Base-by-base conservation (phyloP, 2,888 invertebrate genomes). In the Ypsolopha scabrella region DNA sequence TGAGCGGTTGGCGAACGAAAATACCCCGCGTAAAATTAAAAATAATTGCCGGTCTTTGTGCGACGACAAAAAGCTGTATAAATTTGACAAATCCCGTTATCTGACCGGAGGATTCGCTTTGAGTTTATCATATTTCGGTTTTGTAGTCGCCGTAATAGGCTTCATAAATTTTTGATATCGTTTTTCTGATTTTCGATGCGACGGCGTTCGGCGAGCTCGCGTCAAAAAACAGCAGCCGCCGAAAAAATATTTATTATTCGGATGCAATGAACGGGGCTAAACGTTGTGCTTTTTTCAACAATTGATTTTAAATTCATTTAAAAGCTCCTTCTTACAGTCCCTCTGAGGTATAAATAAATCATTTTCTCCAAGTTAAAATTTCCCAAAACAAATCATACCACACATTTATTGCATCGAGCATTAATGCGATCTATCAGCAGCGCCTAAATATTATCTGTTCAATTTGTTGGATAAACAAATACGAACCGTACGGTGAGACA, bases 101-200 rank as follows among this genome's bases (percentile, higher is more conserved):
- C 63, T 60, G 61, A 59, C 54, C 59, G 57, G 60, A 58, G 62
- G 51, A 61, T 61, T 50, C 60, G 54, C 56, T 57, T 48, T 56
- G 64, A 64, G 69, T 72, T 75, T 71, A 75, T 77, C 70, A 67
- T 75, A 79, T 81, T 74, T 65, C 69, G 63, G 68, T 74, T 82
- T 76, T 74, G 65, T 64, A 62, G 62, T 58, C 65, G 54, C 72
- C 72, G 68, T 82, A 81, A 82, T 80, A 77, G 79, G 73, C 64
- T 68, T 75, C 79, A 80, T 81, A 83, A 75, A 83, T 80, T 77
- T 75, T 75, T 77, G 75, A 80, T 80, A 75, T 67, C 65, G 68
- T 72, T 74, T 73, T 73, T 70, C 67, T 66, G 72, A 69, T 71
- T 71, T 70, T 64, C 60, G 60, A 63, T 60, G 60, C 63, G 60